Conservation (phyloP, 2,113 vertebrate genomes). For the Puntigrus tetrazona region DNA sequence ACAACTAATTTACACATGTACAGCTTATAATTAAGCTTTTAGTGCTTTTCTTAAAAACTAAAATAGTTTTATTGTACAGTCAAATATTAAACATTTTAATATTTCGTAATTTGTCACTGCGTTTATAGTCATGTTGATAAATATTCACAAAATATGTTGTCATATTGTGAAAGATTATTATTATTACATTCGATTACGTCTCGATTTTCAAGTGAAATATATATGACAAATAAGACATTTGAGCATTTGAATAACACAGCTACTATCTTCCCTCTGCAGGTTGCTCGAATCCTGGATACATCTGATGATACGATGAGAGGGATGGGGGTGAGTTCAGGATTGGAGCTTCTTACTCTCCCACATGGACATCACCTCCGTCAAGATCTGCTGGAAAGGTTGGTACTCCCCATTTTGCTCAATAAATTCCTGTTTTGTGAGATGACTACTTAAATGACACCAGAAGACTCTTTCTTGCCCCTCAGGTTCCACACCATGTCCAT, state of each 20-base stretch:
- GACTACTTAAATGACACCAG: no score
- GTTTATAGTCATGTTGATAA: no score
- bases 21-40: not conserved
- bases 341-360: conserved; percentile 93
- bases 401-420: not conserved
- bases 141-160: no score
- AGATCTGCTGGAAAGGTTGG: conserved; percentile 93
- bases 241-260: not conserved
- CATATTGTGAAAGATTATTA: no score
- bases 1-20: not conserved
- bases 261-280: conserved; percentile 69
- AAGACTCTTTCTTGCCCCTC: not conserved
- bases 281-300: conserved; percentile 88
- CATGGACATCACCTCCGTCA: conserved; percentile 90
- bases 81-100: not conserved
- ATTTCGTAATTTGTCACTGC: no score
- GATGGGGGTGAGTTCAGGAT: conserved; percentile 92
- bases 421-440: not conserved
- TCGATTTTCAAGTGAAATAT: not conserved
- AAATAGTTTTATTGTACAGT: not conserved
- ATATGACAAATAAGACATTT: no score
- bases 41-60: not conserved
- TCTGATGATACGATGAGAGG: conserved; percentile 83
- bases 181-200: not conserved
- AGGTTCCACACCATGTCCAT: conserved; percentile 95